Evolutionary conservation across 2,888 invertebrate genomes (phyloP), one percentile per base, ranked within the genome.

Genomic region (Drosophila limbata): DNA sequence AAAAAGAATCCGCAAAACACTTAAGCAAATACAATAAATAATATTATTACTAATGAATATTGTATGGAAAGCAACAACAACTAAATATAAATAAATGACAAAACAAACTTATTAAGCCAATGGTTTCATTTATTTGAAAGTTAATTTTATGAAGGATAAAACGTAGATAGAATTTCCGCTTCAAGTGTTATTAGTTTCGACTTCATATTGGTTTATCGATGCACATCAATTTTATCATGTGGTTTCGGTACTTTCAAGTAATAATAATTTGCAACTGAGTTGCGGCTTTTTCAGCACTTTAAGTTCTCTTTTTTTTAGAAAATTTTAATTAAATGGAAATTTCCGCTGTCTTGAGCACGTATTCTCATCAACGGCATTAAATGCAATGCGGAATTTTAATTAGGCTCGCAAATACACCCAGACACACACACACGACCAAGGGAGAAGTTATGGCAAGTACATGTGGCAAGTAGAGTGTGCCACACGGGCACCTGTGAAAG

Each of bases 361-460:
- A 73, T 78, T 85, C 83, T 85, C 85, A 85, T 86, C 85, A 89
- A 72, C 77, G 73, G 65, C 73, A 81, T 79, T 85, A 84, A 89
- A 89, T 76, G 88, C 81, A 73, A 76, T 79, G 81, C 84, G 69
- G 86, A 84, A 89, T 89, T 89, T 88, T 86, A 87, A 87, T 87
- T 89, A 87, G 89, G 74, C 73, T 69, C 57, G 65, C 84, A 53
- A 48, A 55, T 64, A 73, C 44, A 44, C 60, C 53, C 47, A 66
- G 61, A 28, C 60, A 55, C 53, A 40, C 55, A 62, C 44, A 52
- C 44, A 48, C 19, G 37, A 44, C 42, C 40, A 55, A 10, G 25
- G 15, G 19, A 31, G 44, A 52, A 56, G 42, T 35, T 66, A 51
- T 42, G 48, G 42, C 47, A 56, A 56, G 35, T 40, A 21, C 35